Percentiles rank a stretch among this genome's conserved stretches.
phyloP scores from a whole-genome alignment of 2,113 vertebrate genomes.

The Thymallus thymallus region DNA sequence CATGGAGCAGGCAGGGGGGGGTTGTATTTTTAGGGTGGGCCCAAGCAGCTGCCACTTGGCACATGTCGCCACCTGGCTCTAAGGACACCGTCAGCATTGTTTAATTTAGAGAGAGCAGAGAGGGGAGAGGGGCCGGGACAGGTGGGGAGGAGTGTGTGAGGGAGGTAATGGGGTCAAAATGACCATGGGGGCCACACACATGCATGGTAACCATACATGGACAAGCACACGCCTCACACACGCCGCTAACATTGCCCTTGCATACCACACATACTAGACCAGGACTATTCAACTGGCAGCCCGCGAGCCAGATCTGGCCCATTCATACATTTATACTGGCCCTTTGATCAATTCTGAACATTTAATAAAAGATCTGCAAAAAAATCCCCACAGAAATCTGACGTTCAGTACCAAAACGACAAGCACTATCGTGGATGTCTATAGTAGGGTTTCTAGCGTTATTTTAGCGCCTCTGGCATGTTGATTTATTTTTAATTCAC shows the following conservation, averaged over 20 bases:
- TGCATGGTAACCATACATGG: constrained; percentile 60
- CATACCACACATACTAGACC: constrained; percentile 46
- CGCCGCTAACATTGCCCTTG: constrained; percentile 58
- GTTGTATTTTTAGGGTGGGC: constrained; percentile 69
- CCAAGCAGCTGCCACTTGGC: constrained; percentile 71
- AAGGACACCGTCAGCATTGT: constrained; percentile 72
- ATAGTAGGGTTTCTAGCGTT: too few species aligned
- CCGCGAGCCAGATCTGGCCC: too few species aligned
- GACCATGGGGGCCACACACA: constrained; percentile 60
- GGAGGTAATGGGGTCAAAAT: constrained; percentile 30
- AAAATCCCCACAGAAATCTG: constrained; percentile 22
- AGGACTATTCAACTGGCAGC: neutral
- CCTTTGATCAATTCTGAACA: too few species aligned
- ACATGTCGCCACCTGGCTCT: constrained; percentile 68
- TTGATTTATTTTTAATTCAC: too few species aligned
- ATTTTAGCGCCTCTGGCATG: too few species aligned
- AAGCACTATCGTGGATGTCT: too few species aligned
- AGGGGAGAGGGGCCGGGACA: neutral
- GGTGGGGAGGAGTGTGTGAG: neutral
- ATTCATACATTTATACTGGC: too few species aligned
- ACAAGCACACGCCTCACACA: constrained; percentile 63
- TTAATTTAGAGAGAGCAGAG: constrained; percentile 50
- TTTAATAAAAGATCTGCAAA: too few species aligned
- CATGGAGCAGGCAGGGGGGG: constrained; percentile 33
- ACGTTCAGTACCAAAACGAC: too few species aligned